Percentiles rank a stretch among this genome's conserved stretches.
phyloP scores from a whole-genome alignment of 2,113 vertebrate species.

The Morone saxatilis region DNA sequence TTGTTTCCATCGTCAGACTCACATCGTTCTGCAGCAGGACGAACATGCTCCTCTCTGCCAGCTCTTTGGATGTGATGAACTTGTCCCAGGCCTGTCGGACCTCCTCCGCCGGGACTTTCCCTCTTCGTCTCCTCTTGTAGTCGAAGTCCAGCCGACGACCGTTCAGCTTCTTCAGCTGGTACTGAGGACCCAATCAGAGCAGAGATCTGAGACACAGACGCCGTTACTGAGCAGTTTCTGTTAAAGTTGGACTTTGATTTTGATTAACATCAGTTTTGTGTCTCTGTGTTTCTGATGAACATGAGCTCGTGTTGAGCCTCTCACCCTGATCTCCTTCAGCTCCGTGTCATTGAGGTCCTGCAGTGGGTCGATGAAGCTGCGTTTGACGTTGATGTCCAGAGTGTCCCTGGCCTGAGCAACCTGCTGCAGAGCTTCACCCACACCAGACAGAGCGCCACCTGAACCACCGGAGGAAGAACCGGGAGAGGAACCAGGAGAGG shows the following conservation, averaged over 20 bases:
- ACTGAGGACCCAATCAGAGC: constrained; percentile 74
- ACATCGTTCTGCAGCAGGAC: constrained; percentile 94
- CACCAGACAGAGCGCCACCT: constrained; percentile 88
- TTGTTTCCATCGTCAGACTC: constrained; percentile 68
- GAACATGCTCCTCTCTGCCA: constrained; percentile 94
- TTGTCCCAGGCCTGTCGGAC: constrained; percentile 91
- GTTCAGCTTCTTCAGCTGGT: constrained; percentile 92
- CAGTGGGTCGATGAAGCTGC: constrained; percentile 91
- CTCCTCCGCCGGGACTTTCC: constrained; percentile 87
- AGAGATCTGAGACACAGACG: background rate
- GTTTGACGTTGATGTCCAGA: constrained; percentile 90
- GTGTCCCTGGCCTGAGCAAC: constrained; percentile 90
- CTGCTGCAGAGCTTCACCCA: constrained; percentile 91
- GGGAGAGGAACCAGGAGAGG: constrained; percentile 54
- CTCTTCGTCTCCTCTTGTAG: constrained; percentile 91
- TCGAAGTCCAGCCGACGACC: constrained; percentile 94
- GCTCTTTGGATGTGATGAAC: constrained; percentile 92
- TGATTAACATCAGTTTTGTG: background rate
- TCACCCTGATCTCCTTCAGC: constrained; percentile 92
- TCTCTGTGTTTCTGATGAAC: background rate
- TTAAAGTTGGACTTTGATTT: background rate
- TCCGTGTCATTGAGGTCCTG: constrained; percentile 91
- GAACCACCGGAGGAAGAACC: background rate
- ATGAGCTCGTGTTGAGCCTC: background rate
- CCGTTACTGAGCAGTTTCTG: too few species aligned